These are phyloP conservation scores for Macrotis lagotis DNA, from an alignment of 2,113 vertebrate species.

Conservation along the genomic window DNA sequence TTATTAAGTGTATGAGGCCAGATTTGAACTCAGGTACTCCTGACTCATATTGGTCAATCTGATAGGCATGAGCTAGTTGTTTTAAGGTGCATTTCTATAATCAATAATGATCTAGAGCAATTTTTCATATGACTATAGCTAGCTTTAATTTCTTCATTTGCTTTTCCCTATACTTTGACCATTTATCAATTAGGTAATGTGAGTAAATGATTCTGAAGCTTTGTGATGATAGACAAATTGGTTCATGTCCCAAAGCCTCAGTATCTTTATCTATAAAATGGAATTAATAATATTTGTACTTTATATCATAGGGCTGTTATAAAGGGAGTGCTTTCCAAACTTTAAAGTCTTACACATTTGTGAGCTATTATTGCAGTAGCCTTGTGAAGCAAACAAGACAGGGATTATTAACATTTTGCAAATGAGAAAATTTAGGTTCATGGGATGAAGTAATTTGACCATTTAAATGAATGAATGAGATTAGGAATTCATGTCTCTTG, in stretches of 20 bases:
- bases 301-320: neutral
- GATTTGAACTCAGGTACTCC: too few relatives aligned
- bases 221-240: neutral
- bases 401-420: neutral
- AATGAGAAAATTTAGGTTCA: neutral
- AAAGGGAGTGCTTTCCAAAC: neutral
- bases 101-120: too few relatives aligned
- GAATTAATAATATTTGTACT: neutral
- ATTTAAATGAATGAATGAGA: neutral
- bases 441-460: neutral
- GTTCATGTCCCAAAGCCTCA: neutral
- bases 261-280: neutral
- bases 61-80: too few relatives aligned
- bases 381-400: neutral
- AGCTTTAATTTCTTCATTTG: too few relatives aligned
- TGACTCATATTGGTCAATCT: too few relatives aligned
- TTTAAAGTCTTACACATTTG: neutral
- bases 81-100: too few relatives aligned
- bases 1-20: too few relatives aligned
- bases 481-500: neutral
- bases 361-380: neutral
- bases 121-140: too few relatives aligned
- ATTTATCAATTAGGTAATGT: too few relatives aligned
- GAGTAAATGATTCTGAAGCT: neutral
- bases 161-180: too few relatives aligned